Percentiles rank a stretch among this genome's conserved stretches.
phyloP scores from a whole-genome alignment of 2,888 invertebrate genomes.

The Diplazon laetatorius region DNA sequence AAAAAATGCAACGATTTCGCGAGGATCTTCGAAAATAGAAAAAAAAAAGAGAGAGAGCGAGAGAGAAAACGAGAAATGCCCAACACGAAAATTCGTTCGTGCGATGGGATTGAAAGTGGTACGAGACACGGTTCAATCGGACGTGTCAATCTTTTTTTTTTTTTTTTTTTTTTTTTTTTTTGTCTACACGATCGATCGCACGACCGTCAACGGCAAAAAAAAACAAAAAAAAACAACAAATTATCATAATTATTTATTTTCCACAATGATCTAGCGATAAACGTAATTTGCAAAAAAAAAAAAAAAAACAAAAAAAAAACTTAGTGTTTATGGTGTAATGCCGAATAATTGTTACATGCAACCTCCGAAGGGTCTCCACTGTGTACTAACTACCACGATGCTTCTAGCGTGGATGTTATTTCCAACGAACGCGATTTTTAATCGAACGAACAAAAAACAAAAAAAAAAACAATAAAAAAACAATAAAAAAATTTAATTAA shows the following conservation, averaged over 20 bases:
- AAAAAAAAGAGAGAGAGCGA: too few relatives aligned
- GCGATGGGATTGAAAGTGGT: not conserved
- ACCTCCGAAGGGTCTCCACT: conserved; percentile 81
- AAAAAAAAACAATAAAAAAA: not conserved
- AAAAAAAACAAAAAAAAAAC: too few relatives aligned
- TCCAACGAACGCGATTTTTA: conserved; percentile 52
- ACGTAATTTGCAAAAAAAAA: conserved; percentile 64
- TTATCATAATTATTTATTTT: conserved; percentile 5
- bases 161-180: too few relatives aligned
- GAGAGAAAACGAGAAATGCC: too few relatives aligned
- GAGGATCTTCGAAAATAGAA: conserved; percentile 20
- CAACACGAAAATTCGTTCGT: conserved; percentile 33
- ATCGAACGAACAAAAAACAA: not conserved
- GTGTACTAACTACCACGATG: conserved; percentile 70
- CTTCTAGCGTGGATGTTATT: conserved; percentile 71
- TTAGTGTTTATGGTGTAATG: conserved; percentile 67
- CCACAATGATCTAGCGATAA: conserved; percentile 51
- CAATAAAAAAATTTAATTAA: not conserved
- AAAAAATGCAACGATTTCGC: conserved; percentile 60
- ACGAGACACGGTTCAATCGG: conserved; percentile 9
- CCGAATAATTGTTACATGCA: conserved; percentile 68
- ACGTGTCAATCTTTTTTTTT: too few relatives aligned
- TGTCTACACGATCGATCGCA: conserved; percentile 41
- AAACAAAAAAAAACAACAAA: too few relatives aligned
- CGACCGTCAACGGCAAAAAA: conserved; percentile 5